Evolutionary conservation across 1,140 invertebrate species (phyloP).

Genomic region (Melanaphis sacchari): DNA sequence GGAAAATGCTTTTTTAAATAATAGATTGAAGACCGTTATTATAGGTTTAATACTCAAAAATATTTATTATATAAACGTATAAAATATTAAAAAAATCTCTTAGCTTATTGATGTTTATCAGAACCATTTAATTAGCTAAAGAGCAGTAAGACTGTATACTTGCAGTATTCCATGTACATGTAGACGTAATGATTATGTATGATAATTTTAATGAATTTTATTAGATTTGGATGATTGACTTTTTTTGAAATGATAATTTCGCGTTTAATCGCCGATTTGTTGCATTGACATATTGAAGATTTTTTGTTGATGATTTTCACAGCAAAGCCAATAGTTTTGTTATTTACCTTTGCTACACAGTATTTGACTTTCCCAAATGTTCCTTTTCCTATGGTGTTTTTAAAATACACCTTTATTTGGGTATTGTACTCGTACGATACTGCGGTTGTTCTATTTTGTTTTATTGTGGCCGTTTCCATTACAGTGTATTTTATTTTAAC

Average conservation of each 20-base stretch:
- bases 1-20: neutral
- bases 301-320: slow-evolving; percentile 70
- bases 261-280: slow-evolving; percentile 82
- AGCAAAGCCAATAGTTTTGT: neutral
- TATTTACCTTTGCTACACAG: neutral
- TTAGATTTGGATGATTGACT: slow-evolving; percentile 82
- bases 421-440: neutral
- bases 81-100: neutral
- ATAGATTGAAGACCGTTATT: neutral
- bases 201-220: slow-evolving; percentile 68
- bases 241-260: slow-evolving; percentile 85
- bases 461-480: neutral
- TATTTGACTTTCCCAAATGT: slow-evolving; percentile 51
- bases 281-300: slow-evolving; percentile 83
- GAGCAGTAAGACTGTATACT: slow-evolving; percentile 59
- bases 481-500: neutral
- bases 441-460: neutral
- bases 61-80: no score
- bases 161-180: slow-evolving; percentile 72
- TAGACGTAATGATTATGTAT: slow-evolving; percentile 66
- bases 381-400: slow-evolving; percentile 35
- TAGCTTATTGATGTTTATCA: neutral
- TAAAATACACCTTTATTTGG: neutral
- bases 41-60: no score
- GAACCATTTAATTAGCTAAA: neutral